Conservation (phyloP, 2,888 invertebrate genomes). For the Eulithis prunata region DNA sequence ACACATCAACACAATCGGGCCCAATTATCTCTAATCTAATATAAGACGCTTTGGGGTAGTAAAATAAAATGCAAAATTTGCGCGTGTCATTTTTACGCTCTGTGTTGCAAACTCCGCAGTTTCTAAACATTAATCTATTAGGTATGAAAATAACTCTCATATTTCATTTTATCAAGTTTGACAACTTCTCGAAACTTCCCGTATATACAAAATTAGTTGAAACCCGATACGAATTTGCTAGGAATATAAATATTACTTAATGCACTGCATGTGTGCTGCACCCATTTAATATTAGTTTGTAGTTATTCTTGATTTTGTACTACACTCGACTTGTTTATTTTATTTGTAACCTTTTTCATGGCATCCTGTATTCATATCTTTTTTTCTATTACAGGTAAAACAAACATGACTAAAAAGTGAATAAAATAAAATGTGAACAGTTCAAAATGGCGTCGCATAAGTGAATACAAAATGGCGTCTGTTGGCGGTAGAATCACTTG, state of each 20-base stretch:
- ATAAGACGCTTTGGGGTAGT: too few species aligned
- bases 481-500: constrained; percentile 62
- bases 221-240: constrained; percentile 20
- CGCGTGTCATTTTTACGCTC: not conserved
- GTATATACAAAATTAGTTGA: constrained; percentile 29
- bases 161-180: constrained; percentile 32
- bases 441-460: constrained; percentile 53
- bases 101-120: not conserved
- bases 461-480: constrained; percentile 69
- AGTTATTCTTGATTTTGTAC: too few species aligned
- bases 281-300: constrained; percentile 3
- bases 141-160: constrained; percentile 21
- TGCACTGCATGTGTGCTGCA: constrained; percentile 2
- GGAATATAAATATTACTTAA: constrained; percentile 15
- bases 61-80: too few species aligned
- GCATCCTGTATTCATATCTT: not conserved
- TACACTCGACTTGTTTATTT: too few species aligned
- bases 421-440: constrained; percentile 44
- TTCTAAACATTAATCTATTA: constrained; percentile 9
- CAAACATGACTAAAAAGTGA: constrained; percentile 35
- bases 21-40: too few species aligned
- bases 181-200: constrained; percentile 23
- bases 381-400: constrained; percentile 52
- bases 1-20: too few species aligned
- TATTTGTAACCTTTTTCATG: too few species aligned